A percentile compares a stretch with the other conserved stretches of the same genome.
These are phyloP conservation scores for Bubo scandiacus DNA, from an alignment of 2,113 vertebrate genomes.

Conservation along the genomic window DNA sequence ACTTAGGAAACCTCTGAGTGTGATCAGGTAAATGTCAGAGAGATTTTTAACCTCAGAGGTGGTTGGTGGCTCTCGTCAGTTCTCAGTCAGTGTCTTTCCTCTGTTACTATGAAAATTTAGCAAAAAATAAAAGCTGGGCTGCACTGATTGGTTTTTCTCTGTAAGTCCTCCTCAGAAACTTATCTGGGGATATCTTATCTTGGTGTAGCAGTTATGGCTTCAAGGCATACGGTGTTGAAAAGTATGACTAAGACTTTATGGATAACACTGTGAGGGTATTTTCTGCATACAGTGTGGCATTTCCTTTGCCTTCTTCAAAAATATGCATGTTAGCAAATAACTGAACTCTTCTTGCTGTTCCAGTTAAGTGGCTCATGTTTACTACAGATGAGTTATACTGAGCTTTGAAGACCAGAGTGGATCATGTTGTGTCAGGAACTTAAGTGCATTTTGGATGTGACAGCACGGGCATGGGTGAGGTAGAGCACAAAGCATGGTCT, in stretches of 20 bases:
- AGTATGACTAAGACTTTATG: neutral
- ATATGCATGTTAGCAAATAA: neutral
- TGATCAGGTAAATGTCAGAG: neutral
- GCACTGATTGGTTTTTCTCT: neutral
- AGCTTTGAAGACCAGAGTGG: neutral
- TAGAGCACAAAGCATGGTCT: neutral
- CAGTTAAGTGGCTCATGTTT: neutral
- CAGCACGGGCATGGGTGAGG: neutral
- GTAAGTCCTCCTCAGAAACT: neutral
- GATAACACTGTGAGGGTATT: neutral
- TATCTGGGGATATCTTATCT: neutral
- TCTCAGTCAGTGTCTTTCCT: neutral
- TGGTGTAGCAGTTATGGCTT: neutral
- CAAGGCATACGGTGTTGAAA: neutral
- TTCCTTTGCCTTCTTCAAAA: neutral
- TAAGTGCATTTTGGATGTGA: neutral
- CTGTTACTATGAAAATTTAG: neutral
- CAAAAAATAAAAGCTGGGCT: neutral
- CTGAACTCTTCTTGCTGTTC: neutral
- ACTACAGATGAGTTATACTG: neutral
- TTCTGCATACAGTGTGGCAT: neutral
- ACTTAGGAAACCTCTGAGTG: neutral
- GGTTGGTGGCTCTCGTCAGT: neutral
- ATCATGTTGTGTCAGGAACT: neutral
- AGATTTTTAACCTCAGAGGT: neutral